Conservation (phyloP, 1,140 invertebrate genomes). For the Papilio aristodemus region DNA sequence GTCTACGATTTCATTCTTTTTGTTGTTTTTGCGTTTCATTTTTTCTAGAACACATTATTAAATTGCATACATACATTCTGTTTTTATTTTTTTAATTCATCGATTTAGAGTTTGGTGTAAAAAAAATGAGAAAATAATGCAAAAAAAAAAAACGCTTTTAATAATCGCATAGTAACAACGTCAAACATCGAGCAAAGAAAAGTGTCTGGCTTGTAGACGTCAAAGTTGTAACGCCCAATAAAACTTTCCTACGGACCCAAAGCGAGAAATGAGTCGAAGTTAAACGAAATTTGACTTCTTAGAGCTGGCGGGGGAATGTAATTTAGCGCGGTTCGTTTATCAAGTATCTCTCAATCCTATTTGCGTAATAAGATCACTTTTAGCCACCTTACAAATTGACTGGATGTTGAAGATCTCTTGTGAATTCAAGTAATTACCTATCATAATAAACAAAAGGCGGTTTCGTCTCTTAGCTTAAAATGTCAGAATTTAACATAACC, state of each 20-base stretch:
- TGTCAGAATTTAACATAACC: neutral
- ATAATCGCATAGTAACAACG: neutral
- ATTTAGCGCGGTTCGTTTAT: conserved; percentile 27
- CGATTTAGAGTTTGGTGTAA: too few relatives aligned
- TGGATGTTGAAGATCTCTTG: neutral
- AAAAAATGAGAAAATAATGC: neutral
- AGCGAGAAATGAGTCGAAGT: conserved; percentile 32
- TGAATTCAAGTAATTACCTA: neutral
- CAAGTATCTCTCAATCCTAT: conserved; percentile 26
- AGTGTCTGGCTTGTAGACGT: neutral
- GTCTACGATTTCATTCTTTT: too few relatives aligned
- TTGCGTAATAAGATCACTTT: conserved; percentile 23
- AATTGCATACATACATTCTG: too few relatives aligned
- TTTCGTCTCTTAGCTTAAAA: too few relatives aligned
- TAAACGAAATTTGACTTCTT: conserved; percentile 34
- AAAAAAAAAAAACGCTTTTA: neutral
- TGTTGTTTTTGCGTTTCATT: too few relatives aligned
- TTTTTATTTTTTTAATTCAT: too few relatives aligned
- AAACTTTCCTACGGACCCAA: conserved; percentile 38
- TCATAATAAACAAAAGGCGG: neutral
- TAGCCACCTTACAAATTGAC: conserved; percentile 10
- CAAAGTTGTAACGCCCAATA: conserved; percentile 36
- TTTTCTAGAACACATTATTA: too few relatives aligned
- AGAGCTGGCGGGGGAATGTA: conserved; percentile 27
- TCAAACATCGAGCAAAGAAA: neutral